These are phyloP conservation scores for Agrotis puta DNA, from an alignment of 2,888 invertebrate species.

Conservation along the genomic window DNA sequence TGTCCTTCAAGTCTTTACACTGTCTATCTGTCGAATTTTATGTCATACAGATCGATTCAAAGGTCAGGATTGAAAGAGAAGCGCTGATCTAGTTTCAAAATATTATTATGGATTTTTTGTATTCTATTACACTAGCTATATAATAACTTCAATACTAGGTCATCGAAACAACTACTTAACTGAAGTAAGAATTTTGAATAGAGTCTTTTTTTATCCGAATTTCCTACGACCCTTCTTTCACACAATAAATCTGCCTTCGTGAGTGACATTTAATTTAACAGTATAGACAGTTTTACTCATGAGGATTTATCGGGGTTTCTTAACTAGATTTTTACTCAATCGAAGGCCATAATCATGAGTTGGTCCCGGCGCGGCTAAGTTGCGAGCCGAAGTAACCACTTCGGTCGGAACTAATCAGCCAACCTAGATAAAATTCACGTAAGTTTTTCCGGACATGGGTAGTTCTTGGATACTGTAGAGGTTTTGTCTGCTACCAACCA, in stretches of 20 bases:
- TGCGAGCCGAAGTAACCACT: constrained; percentile 30
- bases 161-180: background rate
- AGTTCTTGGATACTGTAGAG: background rate
- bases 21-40: too few relatives aligned
- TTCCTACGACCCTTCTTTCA: constrained; percentile 16
- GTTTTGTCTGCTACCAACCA: background rate
- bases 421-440: constrained; percentile 38
- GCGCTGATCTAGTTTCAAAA: background rate
- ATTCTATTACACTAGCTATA: background rate
- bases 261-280: constrained; percentile 54
- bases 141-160: background rate
- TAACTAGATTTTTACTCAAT: constrained; percentile 49
- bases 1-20: too few relatives aligned
- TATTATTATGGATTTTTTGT: background rate
- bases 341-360: constrained; percentile 39
- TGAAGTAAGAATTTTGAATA: background rate
- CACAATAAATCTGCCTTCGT: constrained; percentile 44
- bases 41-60: background rate
- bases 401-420: constrained; percentile 41
- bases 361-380: constrained; percentile 47
- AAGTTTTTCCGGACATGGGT: constrained; percentile 27
- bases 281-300: constrained; percentile 40
- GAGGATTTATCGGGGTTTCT: constrained; percentile 45
- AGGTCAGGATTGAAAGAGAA: background rate
- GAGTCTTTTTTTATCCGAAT: constrained; percentile 16